Evolutionary conservation across 2,888 invertebrate genomes (phyloP), one percentile per base, ranked within the genome.

Genomic region (Himalopsyche tibetana): DNA sequence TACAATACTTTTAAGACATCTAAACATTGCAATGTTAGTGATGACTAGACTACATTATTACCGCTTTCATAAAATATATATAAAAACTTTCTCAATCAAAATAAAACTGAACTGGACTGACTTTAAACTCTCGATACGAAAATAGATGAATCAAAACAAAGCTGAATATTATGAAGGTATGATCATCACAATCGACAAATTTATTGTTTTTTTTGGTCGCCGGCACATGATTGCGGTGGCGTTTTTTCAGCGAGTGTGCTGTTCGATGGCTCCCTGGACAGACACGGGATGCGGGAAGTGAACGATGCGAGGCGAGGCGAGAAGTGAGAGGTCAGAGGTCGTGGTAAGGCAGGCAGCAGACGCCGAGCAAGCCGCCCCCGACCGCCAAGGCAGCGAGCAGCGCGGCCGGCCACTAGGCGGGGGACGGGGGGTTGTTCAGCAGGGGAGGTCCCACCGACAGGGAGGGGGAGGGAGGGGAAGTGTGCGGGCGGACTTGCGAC

Each of bases 261-360:
- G 63, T 63, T n/a, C n/a, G 63, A n/a, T 8, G 19, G 63, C 19
- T 51, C 15, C 63, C 19, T n/a, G 11, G 63, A n/a, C 28, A 11
- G 63, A 28, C 6, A 19, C 19, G 63, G 63, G 63, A n/a, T 6
- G 63, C 63, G 63, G 63, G 63, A n/a, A 63, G 28, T n/a, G 19
- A 28, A 19, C 15, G 38, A 36, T 36, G 74, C 28, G 74, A 74
- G 63, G 63, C 28, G 63, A n/a, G 63, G 63, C 63, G 28, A 63
- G 63, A 6, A 63, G 63, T n/a, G 83, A 74, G 84, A 82, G 82
- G 87, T 88, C 88, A 88, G 85, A 88, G 88, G 86, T 88, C 88
- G 87, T 88, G 88, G 83, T 88, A 88, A 87, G 88, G 88, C 87
- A 88, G 88, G 86, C 88, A 88, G 85, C 88, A 88, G 82, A 87